Conservation (phyloP, 2,113 vertebrate species). For the Anser cygnoides region DNA sequence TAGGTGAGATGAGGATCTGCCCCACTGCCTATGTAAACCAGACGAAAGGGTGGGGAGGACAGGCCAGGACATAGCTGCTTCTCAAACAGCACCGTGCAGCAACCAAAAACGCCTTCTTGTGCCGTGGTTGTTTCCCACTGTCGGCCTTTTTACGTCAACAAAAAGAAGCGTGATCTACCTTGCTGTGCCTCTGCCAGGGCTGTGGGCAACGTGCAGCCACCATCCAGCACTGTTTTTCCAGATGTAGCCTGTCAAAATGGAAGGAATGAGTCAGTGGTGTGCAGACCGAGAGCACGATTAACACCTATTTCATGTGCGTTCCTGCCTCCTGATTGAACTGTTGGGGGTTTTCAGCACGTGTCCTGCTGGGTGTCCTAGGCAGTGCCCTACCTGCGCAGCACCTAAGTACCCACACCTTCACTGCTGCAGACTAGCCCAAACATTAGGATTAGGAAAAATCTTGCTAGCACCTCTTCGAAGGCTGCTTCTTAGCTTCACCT, state of each 20-base stretch:
- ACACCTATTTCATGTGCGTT: not conserved
- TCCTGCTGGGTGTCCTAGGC: not conserved
- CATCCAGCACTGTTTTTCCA: not conserved
- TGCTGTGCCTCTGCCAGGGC: not conserved
- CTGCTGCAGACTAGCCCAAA: not conserved
- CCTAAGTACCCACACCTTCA: too few species aligned
- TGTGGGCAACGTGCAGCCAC: not conserved
- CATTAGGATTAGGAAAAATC: not conserved
- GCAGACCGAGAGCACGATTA: not conserved
- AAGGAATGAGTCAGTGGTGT: slow-evolving; percentile 12
- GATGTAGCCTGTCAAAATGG: not conserved
- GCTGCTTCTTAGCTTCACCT: not conserved
- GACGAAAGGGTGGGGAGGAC: not conserved
- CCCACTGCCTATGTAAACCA: not conserved
- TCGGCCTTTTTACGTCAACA: not conserved
- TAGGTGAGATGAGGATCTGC: not conserved
- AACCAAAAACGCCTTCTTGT: not conserved
- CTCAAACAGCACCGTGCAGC: not conserved
- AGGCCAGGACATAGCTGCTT: not conserved
- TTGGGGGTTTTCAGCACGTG: not conserved
- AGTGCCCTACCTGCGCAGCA: not conserved
- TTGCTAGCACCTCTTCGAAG: not conserved
- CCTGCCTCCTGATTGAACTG: not conserved
- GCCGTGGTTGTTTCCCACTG: not conserved
- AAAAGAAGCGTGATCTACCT: not conserved